Percentiles rank a stretch among this genome's conserved stretches.
phyloP scores from a whole-genome alignment of 2,797 vertebrate genomes.

The Petrocephalus sullivani region DNA sequence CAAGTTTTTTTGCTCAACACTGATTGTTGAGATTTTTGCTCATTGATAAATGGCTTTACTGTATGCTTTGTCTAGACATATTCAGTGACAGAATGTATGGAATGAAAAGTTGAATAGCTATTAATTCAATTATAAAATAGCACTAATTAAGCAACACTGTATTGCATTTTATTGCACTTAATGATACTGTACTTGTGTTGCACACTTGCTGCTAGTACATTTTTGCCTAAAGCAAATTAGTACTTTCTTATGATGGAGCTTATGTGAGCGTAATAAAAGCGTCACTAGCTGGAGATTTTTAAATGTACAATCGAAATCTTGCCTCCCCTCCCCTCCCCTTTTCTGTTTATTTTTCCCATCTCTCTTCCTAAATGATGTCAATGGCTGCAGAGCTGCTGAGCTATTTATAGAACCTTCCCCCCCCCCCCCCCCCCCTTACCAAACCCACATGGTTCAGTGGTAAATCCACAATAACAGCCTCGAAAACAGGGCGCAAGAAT shows the following conservation, averaged over 20 bases:
- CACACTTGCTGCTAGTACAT: background rate
- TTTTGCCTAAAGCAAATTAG: background rate
- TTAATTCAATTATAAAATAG: background rate
- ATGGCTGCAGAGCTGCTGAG: slow-evolving; percentile 67
- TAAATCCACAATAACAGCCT: slow-evolving; percentile 58
- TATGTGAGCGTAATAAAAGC: slow-evolving; percentile 9
- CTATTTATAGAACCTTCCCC: slow-evolving; percentile 63
- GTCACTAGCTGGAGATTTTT: slow-evolving; percentile 54
- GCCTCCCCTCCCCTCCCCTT: slow-evolving; percentile 36
- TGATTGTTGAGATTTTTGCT: background rate
- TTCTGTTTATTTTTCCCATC: slow-evolving; percentile 65
- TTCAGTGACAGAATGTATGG: background rate
- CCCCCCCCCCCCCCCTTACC: slow-evolving; percentile 19
- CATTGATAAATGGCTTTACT: background rate
- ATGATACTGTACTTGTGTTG: background rate
- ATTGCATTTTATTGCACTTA: background rate
- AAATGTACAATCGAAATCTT: slow-evolving; percentile 62
- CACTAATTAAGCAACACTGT: background rate
- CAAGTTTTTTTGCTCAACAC: background rate
- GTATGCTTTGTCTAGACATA: background rate
- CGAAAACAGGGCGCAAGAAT: slow-evolving; percentile 57
- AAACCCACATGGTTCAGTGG: slow-evolving; percentile 59
- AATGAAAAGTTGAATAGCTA: background rate
- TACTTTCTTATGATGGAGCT: background rate
- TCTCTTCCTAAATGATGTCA: slow-evolving; percentile 74